Evolutionary conservation across 2,113 vertebrate genomes (phyloP).

Genomic region (Calypte anna): DNA sequence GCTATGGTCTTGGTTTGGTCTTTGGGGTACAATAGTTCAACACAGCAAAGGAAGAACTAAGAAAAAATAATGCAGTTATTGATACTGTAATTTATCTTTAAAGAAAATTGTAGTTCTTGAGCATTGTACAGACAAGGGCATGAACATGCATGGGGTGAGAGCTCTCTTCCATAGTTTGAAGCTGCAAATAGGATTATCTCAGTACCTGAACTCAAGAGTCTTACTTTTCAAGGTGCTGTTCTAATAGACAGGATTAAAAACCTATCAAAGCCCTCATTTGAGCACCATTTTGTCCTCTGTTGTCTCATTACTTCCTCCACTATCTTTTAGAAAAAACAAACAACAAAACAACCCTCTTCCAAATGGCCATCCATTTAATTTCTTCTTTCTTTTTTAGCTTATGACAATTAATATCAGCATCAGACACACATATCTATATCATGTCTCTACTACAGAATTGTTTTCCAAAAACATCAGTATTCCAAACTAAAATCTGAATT

Average conservation of each 20-base stretch:
- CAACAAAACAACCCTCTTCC: too few species aligned
- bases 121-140: background rate
- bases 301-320: background rate
- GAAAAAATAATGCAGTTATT: background rate
- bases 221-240: background rate
- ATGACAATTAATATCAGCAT: background rate
- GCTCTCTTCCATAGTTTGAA: background rate
- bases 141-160: background rate
- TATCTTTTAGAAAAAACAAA: background rate
- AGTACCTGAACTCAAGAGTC: background rate
- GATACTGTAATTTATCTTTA: background rate
- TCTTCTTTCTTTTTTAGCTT: background rate
- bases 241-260: background rate
- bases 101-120: background rate
- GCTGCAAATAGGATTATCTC: background rate
- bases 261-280: background rate
- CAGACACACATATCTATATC: background rate
- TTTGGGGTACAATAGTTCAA: background rate
- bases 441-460: background rate
- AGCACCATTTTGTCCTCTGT: background rate
- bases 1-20: background rate
- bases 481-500: background rate
- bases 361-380: background rate
- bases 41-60: background rate
- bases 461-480: background rate